Percentiles rank a stretch among this genome's conserved stretches.
phyloP scores from a whole-genome alignment of 2,113 vertebrate genomes.

The Limnothrissa miodon region DNA sequence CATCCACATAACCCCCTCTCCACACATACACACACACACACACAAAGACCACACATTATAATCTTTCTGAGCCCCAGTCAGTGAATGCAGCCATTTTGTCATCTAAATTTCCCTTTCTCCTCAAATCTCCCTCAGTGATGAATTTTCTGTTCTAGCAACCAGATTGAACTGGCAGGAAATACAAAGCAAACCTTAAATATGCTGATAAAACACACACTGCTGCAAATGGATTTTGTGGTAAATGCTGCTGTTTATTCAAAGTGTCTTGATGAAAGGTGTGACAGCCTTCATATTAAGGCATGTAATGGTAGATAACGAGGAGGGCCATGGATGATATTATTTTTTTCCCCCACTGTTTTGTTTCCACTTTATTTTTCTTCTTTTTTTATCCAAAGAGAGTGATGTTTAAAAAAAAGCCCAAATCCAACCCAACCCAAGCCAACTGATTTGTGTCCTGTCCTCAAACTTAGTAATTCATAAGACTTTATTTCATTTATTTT shows the following conservation, averaged over 20 bases:
- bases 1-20: background rate
- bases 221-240: slow-evolving; percentile 41
- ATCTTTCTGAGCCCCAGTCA: slow-evolving; percentile 25
- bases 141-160: slow-evolving; percentile 43
- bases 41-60: slow-evolving; percentile 18
- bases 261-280: slow-evolving; percentile 46
- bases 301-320: slow-evolving; percentile 37
- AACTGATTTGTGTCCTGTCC: background rate
- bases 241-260: slow-evolving; percentile 35
- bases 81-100: slow-evolving; percentile 20
- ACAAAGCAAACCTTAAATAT: slow-evolving; percentile 44
- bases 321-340: background rate
- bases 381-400: background rate
- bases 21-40: background rate
- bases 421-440: background rate
- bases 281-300: slow-evolving; percentile 40
- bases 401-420: background rate
- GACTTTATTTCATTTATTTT: slow-evolving; percentile 5
- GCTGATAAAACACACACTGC: slow-evolving; percentile 46
- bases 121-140: slow-evolving; percentile 36
- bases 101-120: slow-evolving; percentile 38
- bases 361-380: background rate
- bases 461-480: background rate
- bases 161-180: slow-evolving; percentile 36
- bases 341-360: background rate